Evolutionary conservation across 2,113 vertebrate genomes (phyloP), one percentile per base, ranked within the genome.

Genomic region (Corydoras sp.): DNA sequence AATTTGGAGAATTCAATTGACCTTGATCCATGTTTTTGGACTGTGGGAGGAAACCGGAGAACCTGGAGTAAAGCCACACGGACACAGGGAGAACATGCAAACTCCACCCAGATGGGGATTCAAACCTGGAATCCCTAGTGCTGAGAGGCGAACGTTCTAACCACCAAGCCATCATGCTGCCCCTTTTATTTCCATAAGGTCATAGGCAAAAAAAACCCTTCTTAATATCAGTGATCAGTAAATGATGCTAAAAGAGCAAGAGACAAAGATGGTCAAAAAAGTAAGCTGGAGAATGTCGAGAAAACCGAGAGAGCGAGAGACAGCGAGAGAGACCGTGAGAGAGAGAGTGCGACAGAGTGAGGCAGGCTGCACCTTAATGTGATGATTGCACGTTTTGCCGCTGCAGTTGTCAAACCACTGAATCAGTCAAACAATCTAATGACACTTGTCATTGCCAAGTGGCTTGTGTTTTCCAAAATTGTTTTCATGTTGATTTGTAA

Each of bases 311-410:
- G 53, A 70, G 11, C 29, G 43, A 43, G 54, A 65, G 49, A 24
- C 18, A 24, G 18, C 18, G 2, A 43, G 56, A 50, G 49, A 66
- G 61, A 54, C 11, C 62, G 35, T 67, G 24, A 63, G 43, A 62
- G 71, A 64, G 72, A 63, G 54, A 12, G 13, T 48, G 72, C 62
- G 61, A 51, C 13, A 58, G 15, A 87, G 73, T 77, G 85, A 86
- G 88, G 88, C 85, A 87, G 84, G 79, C 86, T 89, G 90, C 88
- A 91, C 90, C 92, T 92, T 98, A 97, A 97, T 95, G 91, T 89
- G 90, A 92, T 98, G 95, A 99, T 98, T 94, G 92, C 89, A 96
- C 88, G 93, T 94, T 98, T 92, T 91, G 58, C 86, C 83, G 82
- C 89, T 80, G 89, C 86, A 90, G 93, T 92, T 98, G 95, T 96